Evolutionary conservation across 2,113 vertebrate genomes (phyloP).

Genomic region (Cryptotis parvus): DNA sequence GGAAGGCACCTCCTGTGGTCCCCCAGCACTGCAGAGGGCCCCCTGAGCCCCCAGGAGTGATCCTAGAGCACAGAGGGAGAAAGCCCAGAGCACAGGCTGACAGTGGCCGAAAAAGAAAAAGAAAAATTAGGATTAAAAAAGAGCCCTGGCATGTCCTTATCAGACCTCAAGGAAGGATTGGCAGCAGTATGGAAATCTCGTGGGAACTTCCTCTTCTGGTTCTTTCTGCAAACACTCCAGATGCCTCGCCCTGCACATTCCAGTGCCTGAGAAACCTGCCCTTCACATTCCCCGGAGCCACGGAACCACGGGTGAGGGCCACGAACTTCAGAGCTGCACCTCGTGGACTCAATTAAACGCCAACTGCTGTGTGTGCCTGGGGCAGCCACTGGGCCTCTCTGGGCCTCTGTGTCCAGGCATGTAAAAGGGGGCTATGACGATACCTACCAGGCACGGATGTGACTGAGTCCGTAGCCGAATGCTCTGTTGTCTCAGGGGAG

Average conservation of each 20-base stretch:
- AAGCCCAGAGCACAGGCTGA: too few relatives aligned
- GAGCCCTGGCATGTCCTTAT: background rate
- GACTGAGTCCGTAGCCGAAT: background rate
- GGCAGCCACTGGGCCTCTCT: background rate
- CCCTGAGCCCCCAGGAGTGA: too few relatives aligned
- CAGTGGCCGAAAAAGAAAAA: too few relatives aligned
- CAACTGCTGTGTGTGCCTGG: background rate
- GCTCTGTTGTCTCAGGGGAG: too few relatives aligned
- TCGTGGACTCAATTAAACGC: background rate
- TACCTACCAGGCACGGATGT: fast-evolving
- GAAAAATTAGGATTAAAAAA: too few relatives aligned
- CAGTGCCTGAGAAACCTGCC: background rate
- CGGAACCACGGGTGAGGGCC: background rate
- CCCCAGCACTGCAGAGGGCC: too few relatives aligned
- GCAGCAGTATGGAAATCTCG: background rate
- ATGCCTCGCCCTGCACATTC: background rate
- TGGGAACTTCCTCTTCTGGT: slow-evolving; percentile 40
- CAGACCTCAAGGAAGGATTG: background rate
- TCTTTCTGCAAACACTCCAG: background rate
- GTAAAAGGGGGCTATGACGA: background rate
- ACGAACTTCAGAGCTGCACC: background rate
- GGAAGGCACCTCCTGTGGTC: background rate
- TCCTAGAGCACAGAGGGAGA: too few relatives aligned
- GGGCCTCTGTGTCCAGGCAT: background rate
- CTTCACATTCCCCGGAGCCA: background rate